Evolutionary conservation across 1,140 invertebrate genomes (phyloP).

Genomic region (Trachymyrmex septentrionalis): DNA sequence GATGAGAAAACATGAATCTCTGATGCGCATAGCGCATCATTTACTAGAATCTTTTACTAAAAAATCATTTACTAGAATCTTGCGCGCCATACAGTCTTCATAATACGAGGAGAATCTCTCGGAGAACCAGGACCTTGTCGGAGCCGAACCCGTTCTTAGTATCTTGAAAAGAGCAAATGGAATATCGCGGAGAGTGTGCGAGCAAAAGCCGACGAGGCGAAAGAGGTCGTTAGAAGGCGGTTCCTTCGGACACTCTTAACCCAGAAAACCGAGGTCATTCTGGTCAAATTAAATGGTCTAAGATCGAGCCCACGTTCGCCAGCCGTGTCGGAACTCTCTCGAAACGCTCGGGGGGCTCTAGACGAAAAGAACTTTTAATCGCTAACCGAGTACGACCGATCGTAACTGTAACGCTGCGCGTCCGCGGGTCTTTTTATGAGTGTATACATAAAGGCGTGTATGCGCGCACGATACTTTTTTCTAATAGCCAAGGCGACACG

Average conservation of each 20-base stretch:
- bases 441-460: slow-evolving; percentile 24
- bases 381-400: background rate
- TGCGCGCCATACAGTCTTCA: background rate
- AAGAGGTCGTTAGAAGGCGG: slow-evolving; percentile 28
- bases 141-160: slow-evolving; percentile 46
- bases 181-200: background rate
- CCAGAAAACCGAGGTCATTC: slow-evolving; percentile 52
- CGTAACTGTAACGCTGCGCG: slow-evolving; percentile 52
- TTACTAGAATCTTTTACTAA: background rate
- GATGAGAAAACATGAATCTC: background rate
- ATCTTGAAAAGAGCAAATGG: slow-evolving; percentile 48
- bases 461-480: slow-evolving; percentile 47
- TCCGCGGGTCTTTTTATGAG: slow-evolving; percentile 40
- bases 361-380: slow-evolving; percentile 10
- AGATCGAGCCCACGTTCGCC: slow-evolving; percentile 16
- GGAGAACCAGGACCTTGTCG: background rate
- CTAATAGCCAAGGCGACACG: slow-evolving; percentile 47
- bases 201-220: slow-evolving; percentile 37
- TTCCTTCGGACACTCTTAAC: slow-evolving; percentile 54
- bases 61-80: slow-evolving; percentile 4
- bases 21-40: background rate
- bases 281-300: slow-evolving; percentile 49
- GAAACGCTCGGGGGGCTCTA: background rate
- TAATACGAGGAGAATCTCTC: background rate
- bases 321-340: background rate